phyloP scores from a whole-genome alignment of 37 sponge, comb jelly and placozoan species.

The Halisarca cf. caerulea region DNA sequence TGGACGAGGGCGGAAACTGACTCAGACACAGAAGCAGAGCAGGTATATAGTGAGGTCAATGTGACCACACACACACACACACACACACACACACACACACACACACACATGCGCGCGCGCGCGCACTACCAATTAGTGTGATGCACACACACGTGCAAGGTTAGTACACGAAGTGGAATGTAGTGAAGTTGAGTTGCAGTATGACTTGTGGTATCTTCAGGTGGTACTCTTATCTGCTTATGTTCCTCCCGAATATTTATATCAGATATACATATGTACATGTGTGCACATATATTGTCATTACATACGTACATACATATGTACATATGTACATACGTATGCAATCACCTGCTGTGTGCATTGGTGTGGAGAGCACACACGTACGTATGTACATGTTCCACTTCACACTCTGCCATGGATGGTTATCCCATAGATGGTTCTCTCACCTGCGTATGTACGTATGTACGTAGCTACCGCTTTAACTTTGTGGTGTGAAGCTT shows the following conservation, averaged over 20 bases:
- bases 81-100: too few relatives aligned
- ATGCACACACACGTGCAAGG: too few relatives aligned
- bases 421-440: too few relatives aligned
- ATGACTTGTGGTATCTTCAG: too few relatives aligned
- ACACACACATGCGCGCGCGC: too few relatives aligned
- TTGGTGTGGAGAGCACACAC: not conserved
- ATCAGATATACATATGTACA: not conserved
- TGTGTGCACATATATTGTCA: not conserved
- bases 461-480: not conserved
- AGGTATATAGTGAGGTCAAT: too few relatives aligned
- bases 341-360: not conserved
- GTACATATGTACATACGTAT: not conserved
- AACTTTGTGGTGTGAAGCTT: not conserved
- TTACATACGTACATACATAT: not conserved
- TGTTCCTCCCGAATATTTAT: too few relatives aligned
- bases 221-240: too few relatives aligned
- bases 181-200: not conserved
- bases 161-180: not conserved
- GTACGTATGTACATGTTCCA: too few relatives aligned
- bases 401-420: too few relatives aligned
- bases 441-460: not conserved
- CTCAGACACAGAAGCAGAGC: not conserved
- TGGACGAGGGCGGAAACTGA: not conserved
- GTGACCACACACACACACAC: too few relatives aligned
- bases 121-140: too few relatives aligned